A percentile compares a stretch with the other conserved stretches of the same genome.
These are phyloP conservation scores for Heteronetta atricapilla DNA, from an alignment of 2,113 vertebrate species.

Conservation along the genomic window DNA sequence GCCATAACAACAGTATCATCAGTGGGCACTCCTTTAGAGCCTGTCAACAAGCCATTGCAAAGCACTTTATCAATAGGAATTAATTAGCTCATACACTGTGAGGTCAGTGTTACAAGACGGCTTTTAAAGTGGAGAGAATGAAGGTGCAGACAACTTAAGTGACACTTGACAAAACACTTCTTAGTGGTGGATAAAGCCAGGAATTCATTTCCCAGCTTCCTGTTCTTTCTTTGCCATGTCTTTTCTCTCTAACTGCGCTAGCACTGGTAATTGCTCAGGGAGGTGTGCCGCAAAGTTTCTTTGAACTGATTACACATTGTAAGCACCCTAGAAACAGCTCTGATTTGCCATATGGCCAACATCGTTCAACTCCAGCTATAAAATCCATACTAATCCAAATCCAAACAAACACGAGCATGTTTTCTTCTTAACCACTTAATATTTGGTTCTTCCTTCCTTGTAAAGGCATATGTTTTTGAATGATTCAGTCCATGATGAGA, in stretches of 20 bases:
- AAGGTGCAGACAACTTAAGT: not conserved
- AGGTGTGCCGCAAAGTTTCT: not conserved
- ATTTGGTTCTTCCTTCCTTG: not conserved
- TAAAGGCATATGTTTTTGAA: not conserved
- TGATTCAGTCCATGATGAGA: accelerated
- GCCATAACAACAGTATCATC: accelerated
- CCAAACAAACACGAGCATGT: accelerated
- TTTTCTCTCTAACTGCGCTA: not conserved
- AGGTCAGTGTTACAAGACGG: not conserved
- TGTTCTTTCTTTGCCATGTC: not conserved
- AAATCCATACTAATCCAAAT: not conserved
- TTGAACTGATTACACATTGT: not conserved
- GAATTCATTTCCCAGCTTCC: not conserved
- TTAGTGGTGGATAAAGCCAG: accelerated
- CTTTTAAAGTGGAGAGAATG: not conserved
- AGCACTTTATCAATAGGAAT: not conserved
- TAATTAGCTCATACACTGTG: not conserved
- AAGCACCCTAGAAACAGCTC: not conserved
- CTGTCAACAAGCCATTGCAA: not conserved
- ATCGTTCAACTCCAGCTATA: not conserved
- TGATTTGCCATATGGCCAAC: not conserved
- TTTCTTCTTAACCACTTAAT: not conserved
- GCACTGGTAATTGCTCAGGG: not conserved
- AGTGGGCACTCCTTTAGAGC: not conserved
- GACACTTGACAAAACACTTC: not conserved